Percentiles rank a stretch among this genome's conserved stretches.
Conservation (phyloP, 2,113 vertebrate genomes). For the Plecotus auritus region DNA sequence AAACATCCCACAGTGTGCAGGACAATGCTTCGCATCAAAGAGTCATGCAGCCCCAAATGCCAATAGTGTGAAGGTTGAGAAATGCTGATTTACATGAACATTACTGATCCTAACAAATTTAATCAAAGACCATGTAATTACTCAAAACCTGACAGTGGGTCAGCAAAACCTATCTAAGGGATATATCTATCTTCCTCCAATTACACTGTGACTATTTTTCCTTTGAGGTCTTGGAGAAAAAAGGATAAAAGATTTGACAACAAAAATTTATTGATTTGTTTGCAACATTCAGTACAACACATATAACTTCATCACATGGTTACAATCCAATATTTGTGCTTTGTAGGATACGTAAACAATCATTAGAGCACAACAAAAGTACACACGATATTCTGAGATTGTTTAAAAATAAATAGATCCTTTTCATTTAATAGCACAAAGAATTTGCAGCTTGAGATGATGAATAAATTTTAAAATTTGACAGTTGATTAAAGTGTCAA, state of each 20-base stretch:
- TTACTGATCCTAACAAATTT: background rate
- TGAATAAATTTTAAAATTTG: constrained; percentile 30
- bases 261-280: constrained; percentile 81
- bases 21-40: background rate
- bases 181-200: background rate
- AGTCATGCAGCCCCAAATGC: too few species aligned
- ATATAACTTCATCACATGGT: constrained; percentile 76
- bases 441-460: constrained; percentile 44
- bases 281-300: constrained; percentile 75
- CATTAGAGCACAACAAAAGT: constrained; percentile 74
- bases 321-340: constrained; percentile 83
- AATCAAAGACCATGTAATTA: background rate
- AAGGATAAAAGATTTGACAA: constrained; percentile 27
- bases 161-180: background rate
- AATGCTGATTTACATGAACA: background rate
- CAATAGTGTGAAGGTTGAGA: background rate
- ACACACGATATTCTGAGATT: constrained; percentile 71
- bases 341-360: constrained; percentile 80
- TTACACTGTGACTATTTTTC: background rate
- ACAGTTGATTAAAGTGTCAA: background rate
- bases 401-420: constrained; percentile 76
- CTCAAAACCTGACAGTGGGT: background rate
- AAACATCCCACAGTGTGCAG: background rate
- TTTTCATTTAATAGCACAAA: constrained; percentile 65
- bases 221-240: background rate